Conservation (phyloP, 1,140 invertebrate genomes). For the Zaprionus capensis region DNA sequence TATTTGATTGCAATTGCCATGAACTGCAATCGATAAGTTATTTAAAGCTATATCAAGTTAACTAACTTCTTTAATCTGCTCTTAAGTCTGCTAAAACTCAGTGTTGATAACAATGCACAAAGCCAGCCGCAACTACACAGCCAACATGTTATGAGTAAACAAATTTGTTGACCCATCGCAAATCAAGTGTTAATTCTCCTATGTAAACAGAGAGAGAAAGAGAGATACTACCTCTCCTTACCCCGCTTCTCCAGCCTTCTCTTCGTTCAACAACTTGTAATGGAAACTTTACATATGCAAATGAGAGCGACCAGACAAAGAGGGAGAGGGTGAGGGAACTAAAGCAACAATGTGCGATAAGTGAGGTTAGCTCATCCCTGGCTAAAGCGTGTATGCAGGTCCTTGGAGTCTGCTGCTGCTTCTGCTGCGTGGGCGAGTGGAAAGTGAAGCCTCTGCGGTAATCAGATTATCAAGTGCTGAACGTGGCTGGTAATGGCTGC, state of each 20-base stretch:
- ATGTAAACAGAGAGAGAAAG: slow-evolving; percentile 9
- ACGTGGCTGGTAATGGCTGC: slow-evolving; percentile 21
- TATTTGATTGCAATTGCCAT: too few relatives aligned
- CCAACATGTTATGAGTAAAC: slow-evolving; percentile 11
- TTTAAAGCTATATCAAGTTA: neutral
- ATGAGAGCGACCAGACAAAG: slow-evolving; percentile 23
- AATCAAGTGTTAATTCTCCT: slow-evolving; percentile 39
- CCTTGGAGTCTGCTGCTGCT: neutral
- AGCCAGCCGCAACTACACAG: slow-evolving; percentile 1
- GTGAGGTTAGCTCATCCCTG: neutral
- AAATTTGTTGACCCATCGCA: slow-evolving; percentile 42
- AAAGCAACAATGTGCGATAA: slow-evolving; percentile 21
- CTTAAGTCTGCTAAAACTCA: neutral
- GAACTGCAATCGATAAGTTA: neutral
- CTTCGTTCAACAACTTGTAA: slow-evolving; percentile 28
- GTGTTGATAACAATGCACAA: slow-evolving; percentile 15
- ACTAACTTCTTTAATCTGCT: neutral
- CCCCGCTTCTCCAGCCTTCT: neutral
- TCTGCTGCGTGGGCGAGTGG: neutral
- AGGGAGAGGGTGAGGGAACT: neutral
- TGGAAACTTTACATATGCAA: slow-evolving; percentile 52
- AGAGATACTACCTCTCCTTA: neutral
- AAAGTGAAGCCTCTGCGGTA: slow-evolving; percentile 20
- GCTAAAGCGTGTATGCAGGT: slow-evolving; percentile 8
- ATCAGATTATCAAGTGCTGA: slow-evolving; percentile 43